Evolutionary conservation across 2,797 vertebrate species (phyloP), one percentile per base, ranked within the genome.

Genomic region (Danio albolineatus): DNA sequence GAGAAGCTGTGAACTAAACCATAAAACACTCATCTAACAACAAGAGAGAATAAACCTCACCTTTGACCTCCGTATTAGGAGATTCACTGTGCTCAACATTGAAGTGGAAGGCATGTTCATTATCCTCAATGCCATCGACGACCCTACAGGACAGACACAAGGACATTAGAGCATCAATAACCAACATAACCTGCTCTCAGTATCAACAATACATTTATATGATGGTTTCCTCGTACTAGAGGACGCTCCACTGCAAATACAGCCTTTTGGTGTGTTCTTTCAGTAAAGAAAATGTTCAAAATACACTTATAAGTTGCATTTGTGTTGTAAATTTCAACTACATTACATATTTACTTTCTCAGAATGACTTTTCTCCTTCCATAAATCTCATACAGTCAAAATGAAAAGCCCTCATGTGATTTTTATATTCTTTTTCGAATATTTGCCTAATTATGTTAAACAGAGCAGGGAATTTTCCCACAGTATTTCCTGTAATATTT

Each of bases 111-210:
- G 91, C 84, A 12, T 92, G 91, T n/a, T 92, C 89, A 0, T 95
- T 93, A 86, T 98, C 97, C 83, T 99, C 97, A 51, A 96, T 97
- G 78, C 97, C 97, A 44, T 99, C 97, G 81, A 98, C 97, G 10
- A 99, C 92, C 89, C 97, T 99, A 74, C 12, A 85, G 43, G 60
- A 64, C 10, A 53, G 14, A 70, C 10, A 80, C 49, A 4, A 73
- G 17, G 36, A 79, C 12, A 69, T 2, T 17, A n/a, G 36, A 7
- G 56, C 10, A 64, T 75, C 3, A 16, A 53, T 14, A 39, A 66
- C 36, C 48, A 54, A 7, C 43, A 64, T 54, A 17, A 70, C 39
- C 73, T 19, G 12, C 5, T 17, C 43, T 19, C 49, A 65, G n/a
- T 44, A 21, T 41, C 39, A 39, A 43, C 16, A 21, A 16, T 14